Conservation (phyloP, 1,140 invertebrate genomes). For the Stegodyphus dumicola region DNA sequence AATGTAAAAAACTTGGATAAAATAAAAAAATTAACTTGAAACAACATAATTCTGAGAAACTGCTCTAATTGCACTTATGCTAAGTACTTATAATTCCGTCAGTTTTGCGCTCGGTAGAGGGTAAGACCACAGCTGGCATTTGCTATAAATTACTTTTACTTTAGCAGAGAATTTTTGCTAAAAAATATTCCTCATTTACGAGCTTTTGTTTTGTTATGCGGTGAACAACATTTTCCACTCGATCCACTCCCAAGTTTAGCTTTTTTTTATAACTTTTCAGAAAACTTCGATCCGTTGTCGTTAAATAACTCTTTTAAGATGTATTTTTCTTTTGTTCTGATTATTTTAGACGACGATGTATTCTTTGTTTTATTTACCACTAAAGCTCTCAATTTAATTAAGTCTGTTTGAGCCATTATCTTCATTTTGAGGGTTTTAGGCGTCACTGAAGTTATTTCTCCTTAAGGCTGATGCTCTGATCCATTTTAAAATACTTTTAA, state of each 20-base stretch:
- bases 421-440: constrained; percentile 35
- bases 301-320: constrained; percentile 51
- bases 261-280: constrained; percentile 1
- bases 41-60: not conserved
- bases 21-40: too few relatives aligned
- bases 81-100: constrained; percentile 27
- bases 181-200: not conserved
- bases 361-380: constrained; percentile 38
- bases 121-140: constrained; percentile 52
- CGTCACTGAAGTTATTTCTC: not conserved
- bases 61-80: not conserved
- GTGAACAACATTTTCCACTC: constrained; percentile 2
- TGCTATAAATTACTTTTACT: constrained; percentile 47
- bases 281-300: constrained; percentile 39
- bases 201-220: constrained; percentile 5
- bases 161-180: constrained; percentile 6
- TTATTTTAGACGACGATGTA: constrained; percentile 31
- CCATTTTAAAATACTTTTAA: constrained; percentile 51
- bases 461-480: not conserved
- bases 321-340: constrained; percentile 8
- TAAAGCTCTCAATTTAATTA: constrained; percentile 57
- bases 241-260: not conserved
- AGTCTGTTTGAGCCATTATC: constrained; percentile 52
- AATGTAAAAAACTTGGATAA: too few relatives aligned
- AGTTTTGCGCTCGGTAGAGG: not conserved